A percentile compares a stretch with the other conserved stretches of the same genome.
Conservation (phyloP, 2,797 vertebrate genomes). For the Melanotaenia nigrans region DNA sequence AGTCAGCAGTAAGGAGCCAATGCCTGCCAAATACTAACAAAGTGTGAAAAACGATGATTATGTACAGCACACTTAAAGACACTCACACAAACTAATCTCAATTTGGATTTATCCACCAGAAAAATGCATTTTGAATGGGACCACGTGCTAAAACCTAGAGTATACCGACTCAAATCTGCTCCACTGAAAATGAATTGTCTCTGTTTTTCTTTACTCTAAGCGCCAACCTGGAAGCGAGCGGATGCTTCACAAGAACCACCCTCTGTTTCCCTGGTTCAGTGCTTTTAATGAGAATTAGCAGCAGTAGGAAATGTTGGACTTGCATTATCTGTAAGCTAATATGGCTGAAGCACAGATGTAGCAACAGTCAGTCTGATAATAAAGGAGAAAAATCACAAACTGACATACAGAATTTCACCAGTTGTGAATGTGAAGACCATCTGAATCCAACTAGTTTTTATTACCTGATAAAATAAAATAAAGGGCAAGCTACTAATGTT, state of each 20-base stretch:
- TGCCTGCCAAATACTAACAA: slow-evolving; percentile 54
- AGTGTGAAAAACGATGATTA: slow-evolving; percentile 56
- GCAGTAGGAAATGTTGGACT: slow-evolving; percentile 16
- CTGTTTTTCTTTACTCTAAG: background rate
- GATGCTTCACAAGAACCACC: slow-evolving; percentile 8
- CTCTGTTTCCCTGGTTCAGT: background rate
- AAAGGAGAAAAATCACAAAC: background rate
- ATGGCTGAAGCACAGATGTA: background rate
- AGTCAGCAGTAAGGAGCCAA: background rate
- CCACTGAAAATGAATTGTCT: slow-evolving; percentile 2
- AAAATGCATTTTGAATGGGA: background rate
- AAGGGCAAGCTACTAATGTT: background rate
- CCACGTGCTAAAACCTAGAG: background rate
- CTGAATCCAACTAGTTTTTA: background rate
- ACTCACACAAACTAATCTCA: slow-evolving; percentile 17
- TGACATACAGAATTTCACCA: background rate
- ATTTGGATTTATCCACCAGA: background rate
- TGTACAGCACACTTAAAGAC: slow-evolving; percentile 21
- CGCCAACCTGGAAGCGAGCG: background rate
- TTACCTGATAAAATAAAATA: background rate
- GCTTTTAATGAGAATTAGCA: slow-evolving; percentile 20
- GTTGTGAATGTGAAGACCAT: background rate
- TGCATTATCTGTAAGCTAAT: slow-evolving; percentile 16
- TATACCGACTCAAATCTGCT: slow-evolving; percentile 2
- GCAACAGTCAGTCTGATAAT: background rate